Conservation (phyloP, 1,140 invertebrate species). For the Calliphora vicina region DNA sequence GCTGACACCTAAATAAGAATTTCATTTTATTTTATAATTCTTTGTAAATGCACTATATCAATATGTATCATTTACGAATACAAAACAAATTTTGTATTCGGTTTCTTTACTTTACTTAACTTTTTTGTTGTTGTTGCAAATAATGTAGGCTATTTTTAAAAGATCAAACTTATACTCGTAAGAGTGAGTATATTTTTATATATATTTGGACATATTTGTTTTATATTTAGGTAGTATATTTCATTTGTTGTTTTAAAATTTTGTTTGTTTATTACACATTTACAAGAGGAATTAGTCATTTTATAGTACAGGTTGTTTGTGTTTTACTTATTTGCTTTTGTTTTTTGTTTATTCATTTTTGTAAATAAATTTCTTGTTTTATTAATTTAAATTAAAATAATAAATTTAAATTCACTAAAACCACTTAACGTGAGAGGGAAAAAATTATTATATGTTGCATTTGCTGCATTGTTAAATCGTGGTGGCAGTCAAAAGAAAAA, state of each 20-base stretch:
- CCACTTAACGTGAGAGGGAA: background rate
- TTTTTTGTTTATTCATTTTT: background rate
- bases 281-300: background rate
- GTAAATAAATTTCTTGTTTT: background rate
- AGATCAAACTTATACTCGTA: background rate
- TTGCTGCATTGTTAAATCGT: background rate
- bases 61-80: background rate
- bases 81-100: background rate
- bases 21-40: background rate
- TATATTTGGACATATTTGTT: background rate
- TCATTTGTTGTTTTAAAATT: background rate
- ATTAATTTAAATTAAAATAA: conserved; percentile 8
- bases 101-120: too few relatives aligned
- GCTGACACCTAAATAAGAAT: background rate
- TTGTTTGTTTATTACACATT: background rate
- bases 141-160: background rate
- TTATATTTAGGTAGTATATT: background rate
- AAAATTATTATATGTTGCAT: background rate
- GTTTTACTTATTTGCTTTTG: background rate
- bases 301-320: background rate
- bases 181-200: background rate
- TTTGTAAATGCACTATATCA: background rate
- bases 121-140: too few relatives aligned
- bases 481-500: conserved; percentile 21
- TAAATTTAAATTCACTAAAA: background rate